Conservation (phyloP, 2,797 vertebrate species). For the Sebastes cheni region DNA sequence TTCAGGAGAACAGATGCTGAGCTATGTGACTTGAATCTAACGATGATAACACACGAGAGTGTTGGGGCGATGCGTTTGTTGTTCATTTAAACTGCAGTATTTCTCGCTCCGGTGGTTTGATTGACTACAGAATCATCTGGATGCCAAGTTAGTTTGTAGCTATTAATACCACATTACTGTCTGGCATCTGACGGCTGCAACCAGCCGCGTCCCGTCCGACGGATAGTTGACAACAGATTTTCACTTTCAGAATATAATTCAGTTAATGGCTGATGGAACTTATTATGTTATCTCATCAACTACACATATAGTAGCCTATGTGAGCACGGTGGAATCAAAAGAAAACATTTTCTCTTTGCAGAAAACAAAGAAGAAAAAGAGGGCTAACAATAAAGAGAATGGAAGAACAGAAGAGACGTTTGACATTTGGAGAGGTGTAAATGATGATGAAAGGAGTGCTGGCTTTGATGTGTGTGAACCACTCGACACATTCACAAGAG, state of each 20-base stretch:
- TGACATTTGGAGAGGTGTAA: constrained; percentile 35
- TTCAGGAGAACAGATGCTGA: background rate
- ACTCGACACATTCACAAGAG: background rate
- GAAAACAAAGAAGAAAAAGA: background rate
- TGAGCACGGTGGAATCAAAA: background rate
- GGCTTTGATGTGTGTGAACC: constrained; percentile 30
- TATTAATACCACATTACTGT: background rate
- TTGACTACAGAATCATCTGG: background rate
- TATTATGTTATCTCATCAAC: background rate
- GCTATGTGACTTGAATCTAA: background rate
- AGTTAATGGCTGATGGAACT: background rate
- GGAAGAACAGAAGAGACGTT: constrained; percentile 1
- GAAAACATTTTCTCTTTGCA: background rate
- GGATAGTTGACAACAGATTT: background rate
- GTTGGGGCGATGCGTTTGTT: background rate
- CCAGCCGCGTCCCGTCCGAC: background rate
- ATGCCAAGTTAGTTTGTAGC: background rate
- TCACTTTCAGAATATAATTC: background rate
- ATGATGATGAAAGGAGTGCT: constrained; percentile 27
- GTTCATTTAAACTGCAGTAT: background rate
- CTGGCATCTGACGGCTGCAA: background rate
- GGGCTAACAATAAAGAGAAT: constrained; percentile 22
- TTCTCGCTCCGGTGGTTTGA: background rate
- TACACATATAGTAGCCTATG: background rate
- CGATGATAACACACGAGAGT: background rate